Base-by-base conservation (phyloP, 2,888 invertebrate species). In the Neria commutata region DNA sequence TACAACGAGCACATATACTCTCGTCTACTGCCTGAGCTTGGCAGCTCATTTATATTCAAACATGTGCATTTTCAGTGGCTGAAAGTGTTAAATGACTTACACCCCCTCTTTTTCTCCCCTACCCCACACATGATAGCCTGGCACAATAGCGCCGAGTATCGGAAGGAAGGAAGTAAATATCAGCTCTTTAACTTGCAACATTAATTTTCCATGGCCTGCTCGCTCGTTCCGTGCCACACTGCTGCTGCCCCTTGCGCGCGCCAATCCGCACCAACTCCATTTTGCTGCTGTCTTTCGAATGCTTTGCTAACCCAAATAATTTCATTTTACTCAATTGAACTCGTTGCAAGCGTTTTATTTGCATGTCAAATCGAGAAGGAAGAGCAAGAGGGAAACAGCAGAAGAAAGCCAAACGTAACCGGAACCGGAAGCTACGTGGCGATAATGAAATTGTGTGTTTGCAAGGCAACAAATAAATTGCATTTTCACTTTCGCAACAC, bases 31-130 rank as follows among this genome's bases (percentile, higher is more conserved):
- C 14, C 33, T 33, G 33, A 10, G 8, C 14, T 14, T 33, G 33
- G 14, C 33, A 33, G 14, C 6, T 33, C 8, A 10, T 6, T 8
- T 6, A 16, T n/a, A 42, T 42, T 42, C 14, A 42, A 47, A 53
- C 37, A 54, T 53, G 37, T 37, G 33, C 26, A 48, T 42, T 16
- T 54, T 51, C 45, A 47, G 40, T 54, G 42, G 52, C 46, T 37
- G 54, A 29, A 26, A 58, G 47, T 54, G 58, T 48, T 54, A 52
- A 48, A 42, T 54, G 42, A 58, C 47, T 47, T 52, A 48, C 48
- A 19, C 16, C 17, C n/a, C 16, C 10, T 19, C 40, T 10, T 40
- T 11, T 14, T 40, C 16, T 40, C 19, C 19, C 19, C 11, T 10
- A 3, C 1, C 40, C 40, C 17, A 40, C 40, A 40, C n/a, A 40